Evolutionary conservation across 2,797 vertebrate species (phyloP), one percentile per base, ranked within the genome.

Genomic region (Discoglossus pictus): DNA sequence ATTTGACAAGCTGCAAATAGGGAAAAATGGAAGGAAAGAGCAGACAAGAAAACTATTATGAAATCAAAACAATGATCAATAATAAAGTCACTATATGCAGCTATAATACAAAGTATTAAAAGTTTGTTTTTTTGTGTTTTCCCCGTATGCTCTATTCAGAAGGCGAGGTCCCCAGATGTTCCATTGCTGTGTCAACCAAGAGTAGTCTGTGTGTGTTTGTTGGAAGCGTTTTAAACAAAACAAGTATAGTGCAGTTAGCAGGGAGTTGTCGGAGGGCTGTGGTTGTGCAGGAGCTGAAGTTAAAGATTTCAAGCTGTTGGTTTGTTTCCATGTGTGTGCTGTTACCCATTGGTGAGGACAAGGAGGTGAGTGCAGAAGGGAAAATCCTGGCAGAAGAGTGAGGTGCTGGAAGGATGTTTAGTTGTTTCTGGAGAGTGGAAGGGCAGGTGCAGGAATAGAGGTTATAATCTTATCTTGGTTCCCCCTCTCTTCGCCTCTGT

Each of bases 71-170:
- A 61, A 51, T 40, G 51, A 68, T 56, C 50, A 63, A 58, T 42
- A 59, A 12, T 60, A 63, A 70, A 78, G 80, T 73, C 65, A 82
- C 80, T 81, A 76, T 81, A 79, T 82, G 84, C 80, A 82, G 80
- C 84, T 81, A 82, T 82, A 78, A 82, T 87, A 87, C 80, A 80
- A 83, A 87, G 85, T 83, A 83, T 79, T 78, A 82, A 81, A 68
- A 85, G 84, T 86, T 78, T 72, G 76, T 77, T 18, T 48, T 46
- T 63, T 66, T 68, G 25, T 31, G 2, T 55, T 61, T 60, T 58
- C 61, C 48, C 5, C 17, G 16, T 52, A 43, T 50, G 52, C 44
- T 77, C 48, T 42, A 72, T 42, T 75, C 76, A 68, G 73, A 79
- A 80, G 80, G 64, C 75, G 74, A 81, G 78, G 53, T 83, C 83